Conservation (phyloP, 2,888 invertebrate genomes). For the Sarcophaga rosellei region DNA sequence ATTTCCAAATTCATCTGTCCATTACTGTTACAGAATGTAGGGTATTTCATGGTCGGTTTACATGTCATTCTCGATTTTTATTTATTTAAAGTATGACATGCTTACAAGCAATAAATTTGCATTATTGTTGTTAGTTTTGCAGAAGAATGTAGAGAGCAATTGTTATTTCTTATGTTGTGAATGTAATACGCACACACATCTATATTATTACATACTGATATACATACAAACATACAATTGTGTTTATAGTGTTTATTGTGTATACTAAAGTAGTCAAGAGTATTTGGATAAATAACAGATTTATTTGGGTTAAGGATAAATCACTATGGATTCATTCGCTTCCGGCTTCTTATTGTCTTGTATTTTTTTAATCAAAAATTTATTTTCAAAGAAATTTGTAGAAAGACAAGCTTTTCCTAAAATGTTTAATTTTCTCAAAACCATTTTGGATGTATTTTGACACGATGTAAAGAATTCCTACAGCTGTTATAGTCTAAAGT, state of each 20-base stretch:
- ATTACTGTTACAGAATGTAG: no score
- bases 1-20: no score
- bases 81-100: constrained; percentile 47
- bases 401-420: no score
- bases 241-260: neutral
- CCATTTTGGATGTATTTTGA: no score
- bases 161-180: constrained; percentile 25
- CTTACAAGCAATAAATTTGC: constrained; percentile 63
- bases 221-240: no score
- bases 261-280: neutral
- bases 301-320: constrained; percentile 64
- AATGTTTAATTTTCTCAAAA: no score
- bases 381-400: no score
- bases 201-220: no score
- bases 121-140: constrained; percentile 34
- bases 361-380: no score
- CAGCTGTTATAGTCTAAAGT: no score
- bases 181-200: neutral
- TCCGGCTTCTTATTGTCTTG: constrained; percentile 6
- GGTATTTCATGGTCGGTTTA: no score
- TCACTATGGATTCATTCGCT: constrained; percentile 60
- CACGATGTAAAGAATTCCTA: no score
- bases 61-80: neutral
- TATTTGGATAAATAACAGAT: constrained; percentile 41
- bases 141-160: neutral